phyloP scores from a whole-genome alignment of 2,797 vertebrate species.

The Hemitrygon akajei region DNA sequence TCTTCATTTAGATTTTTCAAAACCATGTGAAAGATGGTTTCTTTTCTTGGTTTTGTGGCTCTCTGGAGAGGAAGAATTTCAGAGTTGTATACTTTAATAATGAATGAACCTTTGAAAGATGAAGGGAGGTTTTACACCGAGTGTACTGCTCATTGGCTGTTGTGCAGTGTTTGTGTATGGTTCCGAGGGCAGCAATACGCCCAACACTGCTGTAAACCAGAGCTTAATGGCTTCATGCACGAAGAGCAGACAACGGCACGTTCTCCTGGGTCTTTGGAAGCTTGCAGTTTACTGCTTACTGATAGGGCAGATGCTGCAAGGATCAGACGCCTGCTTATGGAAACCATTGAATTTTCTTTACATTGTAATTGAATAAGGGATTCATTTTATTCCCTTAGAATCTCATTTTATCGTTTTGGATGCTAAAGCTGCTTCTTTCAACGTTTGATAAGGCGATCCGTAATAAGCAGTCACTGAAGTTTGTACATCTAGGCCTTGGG shows the following conservation, averaged over 20 bases:
- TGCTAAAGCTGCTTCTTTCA: not conserved
- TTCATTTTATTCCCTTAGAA: not conserved
- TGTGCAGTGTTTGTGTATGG: not conserved
- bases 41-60: too few species aligned
- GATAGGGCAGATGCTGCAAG: not conserved
- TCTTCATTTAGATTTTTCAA: not conserved
- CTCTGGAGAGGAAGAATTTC: too few species aligned
- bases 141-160: not conserved
- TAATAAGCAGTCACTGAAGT: not conserved
- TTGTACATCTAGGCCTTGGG: not conserved
- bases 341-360: not conserved
- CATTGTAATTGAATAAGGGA: not conserved
- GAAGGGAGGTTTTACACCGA: not conserved
- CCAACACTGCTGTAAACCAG: not conserved
- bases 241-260: not conserved
- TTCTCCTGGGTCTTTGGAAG: not conserved
- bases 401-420: not conserved
- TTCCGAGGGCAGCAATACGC: not conserved
- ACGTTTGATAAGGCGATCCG: not conserved
- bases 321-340: not conserved
- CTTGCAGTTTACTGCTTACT: not conserved
- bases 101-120: too few species aligned
- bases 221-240: not conserved
- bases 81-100: too few species aligned
- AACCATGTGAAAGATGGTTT: too few species aligned